These are phyloP conservation scores for Masnerella sp. DNA, from an alignment of 2,888 invertebrate species.

Conservation along the genomic window DNA sequence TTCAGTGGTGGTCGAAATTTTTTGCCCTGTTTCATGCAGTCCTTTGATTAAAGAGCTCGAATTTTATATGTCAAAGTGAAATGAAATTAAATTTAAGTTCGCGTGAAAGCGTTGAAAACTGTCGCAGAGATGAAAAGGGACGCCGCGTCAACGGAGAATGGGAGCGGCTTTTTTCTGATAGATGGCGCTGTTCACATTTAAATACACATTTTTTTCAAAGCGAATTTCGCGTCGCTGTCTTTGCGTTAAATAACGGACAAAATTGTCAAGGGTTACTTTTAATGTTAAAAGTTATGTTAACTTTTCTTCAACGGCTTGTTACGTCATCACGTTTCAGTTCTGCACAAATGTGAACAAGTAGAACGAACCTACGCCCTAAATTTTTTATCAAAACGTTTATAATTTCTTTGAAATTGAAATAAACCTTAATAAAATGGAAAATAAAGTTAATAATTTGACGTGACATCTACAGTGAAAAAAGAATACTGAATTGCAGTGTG, in stretches of 20 bases:
- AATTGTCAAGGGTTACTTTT: too few species aligned
- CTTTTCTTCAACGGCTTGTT: too few species aligned
- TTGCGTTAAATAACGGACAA: conserved; percentile 1
- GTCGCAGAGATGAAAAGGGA: conserved; percentile 14
- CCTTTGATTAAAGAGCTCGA: conserved; percentile 33
- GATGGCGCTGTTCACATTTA: neutral
- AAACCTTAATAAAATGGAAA: too few species aligned
- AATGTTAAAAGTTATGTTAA: too few species aligned
- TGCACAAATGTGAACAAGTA: too few species aligned
- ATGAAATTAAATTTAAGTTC: conserved; percentile 36
- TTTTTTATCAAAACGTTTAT: too few species aligned
- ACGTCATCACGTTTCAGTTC: too few species aligned
- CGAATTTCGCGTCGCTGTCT: neutral
- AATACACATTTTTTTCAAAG: neutral
- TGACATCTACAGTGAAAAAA: neutral
- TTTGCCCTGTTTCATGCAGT: conserved; percentile 7
- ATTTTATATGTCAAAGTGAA: conserved; percentile 34
- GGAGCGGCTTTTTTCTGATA: neutral
- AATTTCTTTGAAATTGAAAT: too few species aligned
- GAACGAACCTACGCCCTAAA: too few species aligned
- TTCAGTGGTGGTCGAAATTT: conserved; percentile 8
- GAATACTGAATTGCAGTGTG: neutral
- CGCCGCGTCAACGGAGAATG: neutral
- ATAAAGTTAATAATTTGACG: neutral
- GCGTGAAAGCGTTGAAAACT: conserved; percentile 18